Base-by-base conservation (phyloP, 1,140 invertebrate genomes). In the Drosophila mauritiana region DNA sequence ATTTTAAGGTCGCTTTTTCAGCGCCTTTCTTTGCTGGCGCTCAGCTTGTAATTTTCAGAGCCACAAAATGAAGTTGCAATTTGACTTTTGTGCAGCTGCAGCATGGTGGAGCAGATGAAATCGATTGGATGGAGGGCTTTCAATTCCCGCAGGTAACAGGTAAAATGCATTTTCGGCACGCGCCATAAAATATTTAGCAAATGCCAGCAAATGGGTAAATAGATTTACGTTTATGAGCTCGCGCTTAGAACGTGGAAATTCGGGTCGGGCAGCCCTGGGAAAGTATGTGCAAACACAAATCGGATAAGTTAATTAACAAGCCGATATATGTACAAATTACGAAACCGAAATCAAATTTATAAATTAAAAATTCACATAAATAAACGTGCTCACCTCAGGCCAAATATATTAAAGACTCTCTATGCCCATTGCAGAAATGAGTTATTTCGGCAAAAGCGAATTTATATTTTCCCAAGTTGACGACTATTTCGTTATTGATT, bases 41-140 rank as follows among this genome's bases (percentile, higher is more conserved):
- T 56, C 73, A 51, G 82, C 73, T 86, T 65, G 81, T 64, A 80
- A 84, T 85, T 84, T 80, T 65, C 70, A 27, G 52, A 48, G 37
- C 69, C 78, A 75, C 74, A 72, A 76, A 86, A 86, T 86, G 78
- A 85, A 85, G 54, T 80, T 86, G 56, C 82, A 82, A 79, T 69
- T 78, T 68, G 65, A 72, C 64, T 78, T 78, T 70, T 70, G 46
- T 74, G 64, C 78, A 78, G 59, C 51, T 48, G 34, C 52, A 46
- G 17, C 54, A n/a, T n/a, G 43, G n/a, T 39, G 52, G 48, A 20
- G 51, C n/a, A 27, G 36, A 36, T 13, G 58, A 55, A 80, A 80
- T 80, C 79, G 59, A 83, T 83, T 31, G 20, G 31, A 34, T 7
- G 43, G 0, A 11, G 13, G 8, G 57, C 25, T 40, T 39, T 45